Evolutionary conservation across 2,888 invertebrate species (phyloP).

Genomic region (Eupithecia subfuscata): DNA sequence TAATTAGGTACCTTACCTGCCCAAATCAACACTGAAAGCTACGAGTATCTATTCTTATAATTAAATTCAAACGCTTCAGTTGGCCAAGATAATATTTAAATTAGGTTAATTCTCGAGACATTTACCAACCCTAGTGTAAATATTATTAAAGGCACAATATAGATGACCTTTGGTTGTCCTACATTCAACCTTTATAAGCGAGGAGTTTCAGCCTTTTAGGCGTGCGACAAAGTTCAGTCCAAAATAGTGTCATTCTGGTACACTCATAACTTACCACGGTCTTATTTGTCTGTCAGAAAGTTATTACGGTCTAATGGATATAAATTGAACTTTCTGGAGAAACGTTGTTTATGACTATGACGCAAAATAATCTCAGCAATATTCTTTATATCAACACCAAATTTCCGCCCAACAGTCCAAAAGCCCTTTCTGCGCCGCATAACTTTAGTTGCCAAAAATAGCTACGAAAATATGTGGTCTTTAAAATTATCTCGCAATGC

Average conservation of each 20-base stretch:
- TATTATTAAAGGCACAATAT: slow-evolving; percentile 30
- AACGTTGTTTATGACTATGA: neutral
- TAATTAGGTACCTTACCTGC: neutral
- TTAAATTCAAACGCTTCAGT: slow-evolving; percentile 10
- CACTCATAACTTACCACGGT: slow-evolving; percentile 20
- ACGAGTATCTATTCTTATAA: neutral
- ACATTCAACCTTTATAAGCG: slow-evolving; percentile 38
- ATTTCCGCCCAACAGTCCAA: neutral
- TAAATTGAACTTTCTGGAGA: slow-evolving; percentile 26
- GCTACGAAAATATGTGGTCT: neutral
- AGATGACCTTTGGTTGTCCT: slow-evolving; percentile 42
- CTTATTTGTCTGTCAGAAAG: slow-evolving; percentile 20
- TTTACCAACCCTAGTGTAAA: slow-evolving; percentile 16
- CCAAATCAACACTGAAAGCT: neutral
- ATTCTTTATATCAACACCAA: neutral
- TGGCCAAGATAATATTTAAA: slow-evolving; percentile 7
- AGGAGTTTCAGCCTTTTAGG: slow-evolving; percentile 29
- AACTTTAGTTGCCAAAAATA: no score
- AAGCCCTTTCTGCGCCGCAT: no score
- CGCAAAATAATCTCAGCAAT: neutral
- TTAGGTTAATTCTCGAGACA: slow-evolving; percentile 13
- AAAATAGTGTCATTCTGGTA: slow-evolving; percentile 35
- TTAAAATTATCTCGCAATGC: neutral
- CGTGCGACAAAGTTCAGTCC: slow-evolving; percentile 36
- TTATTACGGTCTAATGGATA: slow-evolving; percentile 23